These are phyloP conservation scores for Gastrophysa polygoni DNA, from an alignment of 2,888 invertebrate genomes.

Conservation along the genomic window DNA sequence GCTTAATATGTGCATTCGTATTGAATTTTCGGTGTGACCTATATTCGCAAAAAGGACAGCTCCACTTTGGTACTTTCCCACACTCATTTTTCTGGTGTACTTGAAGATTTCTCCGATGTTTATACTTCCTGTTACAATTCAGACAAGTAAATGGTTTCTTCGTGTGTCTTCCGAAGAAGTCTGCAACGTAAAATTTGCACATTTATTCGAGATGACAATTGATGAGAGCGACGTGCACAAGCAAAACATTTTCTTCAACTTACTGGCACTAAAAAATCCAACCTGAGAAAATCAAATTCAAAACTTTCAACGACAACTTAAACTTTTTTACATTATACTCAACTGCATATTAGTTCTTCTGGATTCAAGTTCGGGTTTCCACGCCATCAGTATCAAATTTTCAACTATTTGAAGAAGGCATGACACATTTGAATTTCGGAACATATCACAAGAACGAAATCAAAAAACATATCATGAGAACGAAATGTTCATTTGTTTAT, in stretches of 20 bases:
- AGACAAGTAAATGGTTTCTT: slow-evolving; percentile 44
- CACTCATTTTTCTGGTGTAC: slow-evolving; percentile 34
- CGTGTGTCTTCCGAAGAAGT: background rate
- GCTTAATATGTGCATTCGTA: slow-evolving; percentile 38
- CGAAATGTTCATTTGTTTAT: too few species aligned
- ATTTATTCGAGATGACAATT: background rate
- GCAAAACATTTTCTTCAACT: background rate
- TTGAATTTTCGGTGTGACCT: slow-evolving; percentile 41
- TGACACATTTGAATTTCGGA: too few species aligned
- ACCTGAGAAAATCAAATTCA: too few species aligned
- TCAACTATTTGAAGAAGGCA: too few species aligned
- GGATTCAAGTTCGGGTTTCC: too few species aligned
- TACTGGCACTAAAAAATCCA: background rate
- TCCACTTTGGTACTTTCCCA: slow-evolving; percentile 38
- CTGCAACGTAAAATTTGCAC: slow-evolving; percentile 8
- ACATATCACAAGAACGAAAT: too few species aligned
- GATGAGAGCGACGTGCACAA: background rate
- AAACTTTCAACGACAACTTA: too few species aligned
- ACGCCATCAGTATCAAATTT: too few species aligned
- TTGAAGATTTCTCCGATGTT: slow-evolving; percentile 36
- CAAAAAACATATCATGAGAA: too few species aligned
- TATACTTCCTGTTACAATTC: slow-evolving; percentile 33
- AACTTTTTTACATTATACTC: background rate
- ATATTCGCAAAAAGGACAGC: slow-evolving; percentile 40
- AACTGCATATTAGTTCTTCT: too few species aligned